Evolutionary conservation across 2,888 invertebrate genomes (phyloP).

Genomic region (Tipula lateralis): DNA sequence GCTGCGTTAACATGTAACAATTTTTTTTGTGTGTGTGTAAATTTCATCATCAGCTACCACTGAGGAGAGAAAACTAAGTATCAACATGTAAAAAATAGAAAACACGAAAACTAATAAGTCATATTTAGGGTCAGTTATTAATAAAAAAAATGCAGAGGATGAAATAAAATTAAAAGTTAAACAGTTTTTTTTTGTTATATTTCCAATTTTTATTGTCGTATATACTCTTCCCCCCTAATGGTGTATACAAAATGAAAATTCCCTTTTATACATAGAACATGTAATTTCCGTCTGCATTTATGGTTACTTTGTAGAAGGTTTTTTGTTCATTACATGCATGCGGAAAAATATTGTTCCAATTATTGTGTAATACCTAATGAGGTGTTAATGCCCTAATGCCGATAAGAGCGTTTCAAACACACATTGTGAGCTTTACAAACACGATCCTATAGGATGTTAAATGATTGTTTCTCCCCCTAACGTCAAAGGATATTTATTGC

Average conservation of each 20-base stretch:
- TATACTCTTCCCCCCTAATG: neutral
- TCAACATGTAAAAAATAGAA: neutral
- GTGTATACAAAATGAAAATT: neutral
- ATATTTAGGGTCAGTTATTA: constrained; percentile 24
- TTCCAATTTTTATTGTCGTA: neutral
- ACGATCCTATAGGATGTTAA: too few species aligned
- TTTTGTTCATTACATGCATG: neutral
- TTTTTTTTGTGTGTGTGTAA: too few species aligned
- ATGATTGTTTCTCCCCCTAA: too few species aligned
- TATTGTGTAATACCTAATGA: neutral
- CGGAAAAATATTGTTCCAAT: neutral
- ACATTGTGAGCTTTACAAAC: too few species aligned
- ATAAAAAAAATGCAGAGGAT: neutral
- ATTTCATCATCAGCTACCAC: neutral
- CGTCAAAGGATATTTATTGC: too few species aligned
- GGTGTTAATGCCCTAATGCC: neutral
- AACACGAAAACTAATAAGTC: neutral
- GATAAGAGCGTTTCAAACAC: too few species aligned
- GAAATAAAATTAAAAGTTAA: constrained; percentile 3
- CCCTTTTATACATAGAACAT: neutral
- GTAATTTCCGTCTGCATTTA: neutral
- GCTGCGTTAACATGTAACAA: constrained; percentile 19
- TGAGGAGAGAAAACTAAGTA: neutral
- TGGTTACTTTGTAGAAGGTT: neutral
- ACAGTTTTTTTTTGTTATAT: neutral